Conservation (phyloP, 2,797 vertebrate species). For the Tamandua tetradactyla region DNA sequence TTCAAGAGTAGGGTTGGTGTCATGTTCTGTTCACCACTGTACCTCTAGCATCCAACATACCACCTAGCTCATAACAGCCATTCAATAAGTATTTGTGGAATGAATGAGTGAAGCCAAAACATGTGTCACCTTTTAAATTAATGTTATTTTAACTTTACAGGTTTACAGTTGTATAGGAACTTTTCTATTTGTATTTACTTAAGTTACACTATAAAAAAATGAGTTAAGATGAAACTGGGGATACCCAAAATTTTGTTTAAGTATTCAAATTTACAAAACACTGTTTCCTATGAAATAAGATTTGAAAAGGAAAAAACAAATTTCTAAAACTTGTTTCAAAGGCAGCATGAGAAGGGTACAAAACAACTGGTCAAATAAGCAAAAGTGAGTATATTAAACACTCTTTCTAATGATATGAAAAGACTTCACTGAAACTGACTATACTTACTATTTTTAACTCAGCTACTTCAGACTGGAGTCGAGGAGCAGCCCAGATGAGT, state of each 20-base stretch:
- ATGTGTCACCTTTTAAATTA: not conserved
- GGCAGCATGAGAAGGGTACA: not conserved
- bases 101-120: not conserved
- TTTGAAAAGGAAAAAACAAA: slow-evolving; percentile 14
- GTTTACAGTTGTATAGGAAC: not conserved
- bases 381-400: not conserved
- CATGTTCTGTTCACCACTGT: not conserved
- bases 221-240: not conserved
- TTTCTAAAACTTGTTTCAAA: slow-evolving; percentile 52
- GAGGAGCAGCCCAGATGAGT: slow-evolving; percentile 97
- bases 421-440: slow-evolving; percentile 18
- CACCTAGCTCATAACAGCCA: not conserved
- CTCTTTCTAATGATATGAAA: slow-evolving; percentile 35
- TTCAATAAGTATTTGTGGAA: not conserved
- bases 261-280: slow-evolving; percentile 33
- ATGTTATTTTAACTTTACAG: slow-evolving; percentile 21
- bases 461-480: slow-evolving; percentile 94
- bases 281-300: not conserved
- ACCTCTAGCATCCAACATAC: not conserved
- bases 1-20: not conserved
- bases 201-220: not conserved
- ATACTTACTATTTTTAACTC: slow-evolving; percentile 95
- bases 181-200: not conserved
- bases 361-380: slow-evolving; percentile 1
- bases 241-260: not conserved